phyloP scores from a whole-genome alignment of 2,888 invertebrate genomes.

The Tipula helvola region DNA sequence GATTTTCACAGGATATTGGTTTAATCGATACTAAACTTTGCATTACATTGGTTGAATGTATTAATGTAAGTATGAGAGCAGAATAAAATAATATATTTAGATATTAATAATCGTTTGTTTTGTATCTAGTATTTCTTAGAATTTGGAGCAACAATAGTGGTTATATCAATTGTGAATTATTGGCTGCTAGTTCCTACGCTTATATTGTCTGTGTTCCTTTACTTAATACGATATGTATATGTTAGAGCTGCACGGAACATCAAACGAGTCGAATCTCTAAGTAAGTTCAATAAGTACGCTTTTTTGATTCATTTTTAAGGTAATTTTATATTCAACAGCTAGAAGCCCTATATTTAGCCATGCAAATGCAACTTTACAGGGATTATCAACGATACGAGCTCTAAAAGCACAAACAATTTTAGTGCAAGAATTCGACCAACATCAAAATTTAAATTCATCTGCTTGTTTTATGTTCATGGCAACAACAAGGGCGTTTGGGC shows the following conservation, averaged over 20 bases:
- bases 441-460: slow-evolving; percentile 49
- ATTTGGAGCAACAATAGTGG: slow-evolving; percentile 58
- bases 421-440: slow-evolving; percentile 42
- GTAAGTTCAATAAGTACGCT: slow-evolving; percentile 35
- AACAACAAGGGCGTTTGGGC: slow-evolving; percentile 57
- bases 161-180: slow-evolving; percentile 56
- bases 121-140: slow-evolving; percentile 47
- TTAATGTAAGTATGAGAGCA: slow-evolving; percentile 33
- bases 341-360: slow-evolving; percentile 62
- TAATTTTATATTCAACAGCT: slow-evolving; percentile 31
- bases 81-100: not conserved
- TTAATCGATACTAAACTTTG: slow-evolving; percentile 37
- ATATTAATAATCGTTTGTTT: not conserved
- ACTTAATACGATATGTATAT: slow-evolving; percentile 55
- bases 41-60: slow-evolving; percentile 36
- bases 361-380: slow-evolving; percentile 55
- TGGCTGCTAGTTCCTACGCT: slow-evolving; percentile 53
- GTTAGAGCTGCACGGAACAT: slow-evolving; percentile 59
- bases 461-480: slow-evolving; percentile 60
- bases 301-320: not conserved
- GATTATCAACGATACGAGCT: slow-evolving; percentile 56
- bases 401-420: slow-evolving; percentile 47
- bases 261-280: slow-evolving; percentile 59
- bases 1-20: slow-evolving; percentile 52
- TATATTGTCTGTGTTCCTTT: slow-evolving; percentile 52